These are phyloP conservation scores for Schizaphis graminum DNA, from an alignment of 2,888 invertebrate genomes.

Conservation along the genomic window DNA sequence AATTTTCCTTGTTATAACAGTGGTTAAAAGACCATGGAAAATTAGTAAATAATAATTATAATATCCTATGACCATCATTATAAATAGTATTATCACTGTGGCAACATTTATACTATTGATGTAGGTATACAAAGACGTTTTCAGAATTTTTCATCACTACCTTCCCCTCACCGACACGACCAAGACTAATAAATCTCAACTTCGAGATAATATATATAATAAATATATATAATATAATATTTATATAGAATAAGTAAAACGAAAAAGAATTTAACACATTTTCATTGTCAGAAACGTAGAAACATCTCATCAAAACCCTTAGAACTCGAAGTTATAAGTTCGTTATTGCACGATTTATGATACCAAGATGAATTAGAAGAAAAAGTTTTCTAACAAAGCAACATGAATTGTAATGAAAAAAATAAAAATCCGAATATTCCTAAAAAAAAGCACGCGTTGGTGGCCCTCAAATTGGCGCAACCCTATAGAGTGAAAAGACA, in stretches of 20 bases:
- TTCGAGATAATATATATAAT: not conserved
- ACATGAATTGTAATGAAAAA: not conserved
- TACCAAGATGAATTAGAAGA: not conserved
- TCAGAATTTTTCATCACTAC: not conserved
- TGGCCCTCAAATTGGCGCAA: not conserved
- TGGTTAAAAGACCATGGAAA: not conserved
- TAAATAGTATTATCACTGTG: not conserved
- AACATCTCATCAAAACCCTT: not conserved
- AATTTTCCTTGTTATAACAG: not conserved
- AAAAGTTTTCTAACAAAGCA: not conserved
- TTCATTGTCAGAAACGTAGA: not conserved
- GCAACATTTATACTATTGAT: not conserved
- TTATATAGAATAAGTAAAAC: not conserved
- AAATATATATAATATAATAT: no score
- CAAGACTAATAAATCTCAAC: not conserved
- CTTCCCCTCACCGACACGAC: not conserved
- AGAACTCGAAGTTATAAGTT: not conserved
- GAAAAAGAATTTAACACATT: not conserved
- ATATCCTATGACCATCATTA: not conserved
- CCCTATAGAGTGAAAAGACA: not conserved
- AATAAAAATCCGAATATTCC: not conserved
- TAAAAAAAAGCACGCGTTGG: not conserved
- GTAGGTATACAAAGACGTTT: not conserved
- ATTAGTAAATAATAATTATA: not conserved
- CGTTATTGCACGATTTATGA: not conserved